A percentile compares a stretch with the other conserved stretches of the same genome.
phyloP scores from a whole-genome alignment of 2,113 vertebrate genomes.

The Petrocephalus zakoni region DNA sequence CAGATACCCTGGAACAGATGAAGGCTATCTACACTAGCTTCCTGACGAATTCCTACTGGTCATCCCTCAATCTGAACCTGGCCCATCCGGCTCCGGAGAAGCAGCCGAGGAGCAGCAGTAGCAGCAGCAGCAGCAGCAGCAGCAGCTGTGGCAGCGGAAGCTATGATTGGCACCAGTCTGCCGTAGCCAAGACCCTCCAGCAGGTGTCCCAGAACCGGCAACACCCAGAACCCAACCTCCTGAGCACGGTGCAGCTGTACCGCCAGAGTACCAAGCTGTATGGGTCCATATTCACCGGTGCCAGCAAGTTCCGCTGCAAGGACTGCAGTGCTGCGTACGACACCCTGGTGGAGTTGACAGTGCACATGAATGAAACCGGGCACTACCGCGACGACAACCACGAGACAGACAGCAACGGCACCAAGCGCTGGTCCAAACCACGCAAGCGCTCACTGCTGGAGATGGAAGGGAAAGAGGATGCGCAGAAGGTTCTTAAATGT shows the following conservation, averaged over 20 bases:
- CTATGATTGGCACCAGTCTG: slow-evolving; percentile 98
- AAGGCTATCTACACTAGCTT: slow-evolving; percentile 97
- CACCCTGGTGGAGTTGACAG: slow-evolving; percentile 91
- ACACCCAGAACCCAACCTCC: slow-evolving; percentile 82
- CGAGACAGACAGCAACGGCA: slow-evolving; percentile 77
- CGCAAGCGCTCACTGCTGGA: slow-evolving; percentile 96
- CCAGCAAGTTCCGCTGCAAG: slow-evolving; percentile 97
- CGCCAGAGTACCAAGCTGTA: slow-evolving; percentile 94
- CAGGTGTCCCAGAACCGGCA: slow-evolving; percentile 77
- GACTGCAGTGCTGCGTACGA: slow-evolving; percentile 96
- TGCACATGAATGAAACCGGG: slow-evolving; percentile 98
- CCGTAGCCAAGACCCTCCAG: slow-evolving; percentile 90
- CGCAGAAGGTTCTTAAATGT: slow-evolving; percentile 95
- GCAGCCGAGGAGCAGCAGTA: slow-evolving; percentile 70
- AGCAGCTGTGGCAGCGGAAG: slow-evolving; percentile 72
- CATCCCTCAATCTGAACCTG: slow-evolving; percentile 81
- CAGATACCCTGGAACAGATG: slow-evolving; percentile 96
- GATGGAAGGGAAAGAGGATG: slow-evolving; percentile 97
- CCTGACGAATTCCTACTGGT: slow-evolving; percentile 92
- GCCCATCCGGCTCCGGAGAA: slow-evolving; percentile 71
- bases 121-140: slow-evolving; percentile 81
- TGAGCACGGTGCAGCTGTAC: slow-evolving; percentile 94
- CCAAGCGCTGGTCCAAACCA: slow-evolving; percentile 96
- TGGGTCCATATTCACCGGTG: slow-evolving; percentile 93
- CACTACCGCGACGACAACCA: slow-evolving; percentile 99